These are phyloP conservation scores for Gymnarchus niloticus DNA, from an alignment of 2,113 vertebrate genomes.

Conservation along the genomic window DNA sequence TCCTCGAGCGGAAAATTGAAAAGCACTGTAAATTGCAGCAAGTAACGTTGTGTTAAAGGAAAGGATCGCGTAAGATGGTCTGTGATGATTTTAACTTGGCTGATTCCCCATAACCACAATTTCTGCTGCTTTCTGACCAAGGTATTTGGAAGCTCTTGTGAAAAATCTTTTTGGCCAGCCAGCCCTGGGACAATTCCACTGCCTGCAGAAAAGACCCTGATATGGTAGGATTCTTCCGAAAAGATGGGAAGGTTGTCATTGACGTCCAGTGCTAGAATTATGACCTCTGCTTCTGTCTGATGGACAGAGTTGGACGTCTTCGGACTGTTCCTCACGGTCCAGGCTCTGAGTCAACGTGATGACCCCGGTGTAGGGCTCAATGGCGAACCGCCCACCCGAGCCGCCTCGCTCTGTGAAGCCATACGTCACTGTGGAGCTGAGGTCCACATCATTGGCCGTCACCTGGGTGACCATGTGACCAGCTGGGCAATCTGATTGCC, in stretches of 20 bases:
- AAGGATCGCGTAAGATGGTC: background rate
- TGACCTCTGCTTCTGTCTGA: slow-evolving; percentile 63
- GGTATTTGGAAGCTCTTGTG: background rate
- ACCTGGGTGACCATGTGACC: slow-evolving; percentile 73
- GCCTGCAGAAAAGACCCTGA: slow-evolving; percentile 20
- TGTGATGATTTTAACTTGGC: background rate
- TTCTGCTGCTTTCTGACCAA: background rate
- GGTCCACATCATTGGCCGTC: slow-evolving; percentile 73
- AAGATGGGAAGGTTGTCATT: slow-evolving; percentile 88
- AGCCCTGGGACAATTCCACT: background rate
- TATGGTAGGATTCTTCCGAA: slow-evolving; percentile 74
- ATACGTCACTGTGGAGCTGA: slow-evolving; percentile 72
- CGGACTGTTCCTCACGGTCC: slow-evolving; percentile 73
- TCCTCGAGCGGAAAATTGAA: background rate
- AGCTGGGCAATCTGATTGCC: slow-evolving; percentile 67
- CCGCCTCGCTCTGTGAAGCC: slow-evolving; percentile 61
- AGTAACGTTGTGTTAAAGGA: background rate
- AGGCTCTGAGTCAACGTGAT: slow-evolving; percentile 64
- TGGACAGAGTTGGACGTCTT: slow-evolving; percentile 76
- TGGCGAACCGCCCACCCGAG: slow-evolving; percentile 65
- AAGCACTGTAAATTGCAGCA: background rate
- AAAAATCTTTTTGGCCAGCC: background rate
- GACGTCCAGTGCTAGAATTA: slow-evolving; percentile 70
- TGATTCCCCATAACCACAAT: background rate
- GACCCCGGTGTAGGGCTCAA: slow-evolving; percentile 67